Base-by-base conservation (phyloP, 2,113 vertebrate genomes). In the Menura novaehollandiae region DNA sequence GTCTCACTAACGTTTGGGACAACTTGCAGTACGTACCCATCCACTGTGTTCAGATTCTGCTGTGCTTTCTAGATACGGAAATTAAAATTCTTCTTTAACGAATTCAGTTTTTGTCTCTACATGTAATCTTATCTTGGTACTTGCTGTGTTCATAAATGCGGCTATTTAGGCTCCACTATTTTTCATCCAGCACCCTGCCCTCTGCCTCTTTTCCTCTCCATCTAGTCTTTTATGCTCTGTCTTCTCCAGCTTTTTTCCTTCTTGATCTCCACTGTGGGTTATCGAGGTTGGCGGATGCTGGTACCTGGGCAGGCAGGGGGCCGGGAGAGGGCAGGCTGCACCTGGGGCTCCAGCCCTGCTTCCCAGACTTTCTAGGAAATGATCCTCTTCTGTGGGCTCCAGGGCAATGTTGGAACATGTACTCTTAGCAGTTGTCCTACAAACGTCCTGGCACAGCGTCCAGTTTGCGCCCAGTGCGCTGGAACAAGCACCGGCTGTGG, bases 301-400 rank as follows among this genome's bases (percentile, higher is more conserved):
- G 27, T 67, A 62, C 60, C 22, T 4, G 6, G 69, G 47, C 32
- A 82, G 94, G 80, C 32, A 39, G 89, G 93, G 94, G 85, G 52
- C 92, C n/a, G 80, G 96, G 97, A 97, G 92, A 68, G 91, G 88
- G 79, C 93, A 97, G 96, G 89, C 96, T 97, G 90, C 64, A 43
- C 75, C 88, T 35, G 60, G 87, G 83, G 83, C 94, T 96, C 9
- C 64, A 67, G 39, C 56, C 24, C 35, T 0, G 7, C 72, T 66
- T 28, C 41, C 4, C 7, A 7, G 63, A 46, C 72, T 94, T 86
- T 92, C 92, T 84, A 91, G 87, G 95, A 88, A 94, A 49, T 68
- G 20, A 18, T 60, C 20, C 64, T 55, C 4, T n/a, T 35, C 74
- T 15, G 24, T 35, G 89, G 44, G 52, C 78, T 76, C 53, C 0